A percentile compares a stretch with the other conserved stretches of the same genome.
phyloP scores from a whole-genome alignment of 35 echinoderm and acorn worm species.

The Ophioderma brevispina region DNA sequence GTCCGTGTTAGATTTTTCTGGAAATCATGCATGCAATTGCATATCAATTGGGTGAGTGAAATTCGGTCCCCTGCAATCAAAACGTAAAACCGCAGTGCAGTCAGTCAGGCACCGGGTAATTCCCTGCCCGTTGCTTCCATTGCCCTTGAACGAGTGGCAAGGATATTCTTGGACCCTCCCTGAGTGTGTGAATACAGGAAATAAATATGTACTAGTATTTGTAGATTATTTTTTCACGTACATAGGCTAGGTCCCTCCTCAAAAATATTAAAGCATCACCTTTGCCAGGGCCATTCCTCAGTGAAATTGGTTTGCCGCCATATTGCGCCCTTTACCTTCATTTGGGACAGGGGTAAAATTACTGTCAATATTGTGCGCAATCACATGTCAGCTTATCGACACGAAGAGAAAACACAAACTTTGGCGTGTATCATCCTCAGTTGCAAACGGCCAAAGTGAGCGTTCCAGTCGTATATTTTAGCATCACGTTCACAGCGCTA shows the following conservation, averaged over 20 bases:
- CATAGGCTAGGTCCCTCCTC: neutral
- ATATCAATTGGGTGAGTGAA: neutral
- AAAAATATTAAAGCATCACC: neutral
- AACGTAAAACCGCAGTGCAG: neutral
- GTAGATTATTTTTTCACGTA: neutral
- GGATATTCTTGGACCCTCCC: neutral
- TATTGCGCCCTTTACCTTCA: neutral
- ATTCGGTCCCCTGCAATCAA: neutral
- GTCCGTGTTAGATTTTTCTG: neutral
- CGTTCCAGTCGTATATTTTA: neutral
- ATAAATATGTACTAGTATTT: neutral
- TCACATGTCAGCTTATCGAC: neutral
- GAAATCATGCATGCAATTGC: neutral
- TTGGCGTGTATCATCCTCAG: neutral
- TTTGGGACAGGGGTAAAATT: neutral
- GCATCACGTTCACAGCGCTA: neutral
- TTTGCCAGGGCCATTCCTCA: neutral
- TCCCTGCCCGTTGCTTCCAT: neutral
- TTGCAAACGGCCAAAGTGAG: neutral
- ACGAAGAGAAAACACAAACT: neutral
- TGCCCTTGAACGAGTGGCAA: neutral
- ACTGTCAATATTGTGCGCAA: neutral
- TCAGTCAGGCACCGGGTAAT: neutral
- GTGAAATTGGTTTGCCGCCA: neutral
- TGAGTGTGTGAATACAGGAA: neutral